Base-by-base conservation (phyloP, 2,113 vertebrate species). In the Nannospalax galili region DNA sequence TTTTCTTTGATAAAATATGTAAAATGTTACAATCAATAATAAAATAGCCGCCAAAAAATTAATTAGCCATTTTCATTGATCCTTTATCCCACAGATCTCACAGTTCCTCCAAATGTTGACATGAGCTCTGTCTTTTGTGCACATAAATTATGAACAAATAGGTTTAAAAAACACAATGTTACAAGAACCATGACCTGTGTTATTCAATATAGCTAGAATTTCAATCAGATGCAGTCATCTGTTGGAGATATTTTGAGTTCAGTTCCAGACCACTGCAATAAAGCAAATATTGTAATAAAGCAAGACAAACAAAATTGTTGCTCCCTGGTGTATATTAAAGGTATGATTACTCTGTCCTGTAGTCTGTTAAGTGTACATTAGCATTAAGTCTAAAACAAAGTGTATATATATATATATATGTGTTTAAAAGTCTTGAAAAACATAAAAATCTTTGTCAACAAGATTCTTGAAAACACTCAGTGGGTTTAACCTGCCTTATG, bases 141-240 rank as follows among this genome's bases (percentile, higher is more conserved):
- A 75, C 14, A 11, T 35, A 58, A 94, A 92, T 84, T 93, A 78
- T 73, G 4, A n/a, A 92, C 70, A 62, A 56, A 1, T 78, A 17
- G 65, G 26, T 86, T 85, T 84, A 92, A 75, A n/a, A 80, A 80
- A 52, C 1, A 77, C 22, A 93, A 73, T 45, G 15, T 62, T 64
- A 30, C 3, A 72, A 79, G 69, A 92, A 82, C 26, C 58, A 32
- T 2, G 2, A 24, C 88, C 22, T 87, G 37, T 77, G 26, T 10
- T 56, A 52, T 40, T 10, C 10, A 93, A 92, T 93, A 77, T 84
- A 88, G 74, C 52, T 74, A 60, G 85, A 73, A 5, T 93, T 94
- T 74, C 93, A 88, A 73, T 60, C 78, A 45, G 40, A 69, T 17
- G 28, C 4, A 67, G 62, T 10, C 26, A n/a, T 7, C 19, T 22